phyloP scores from a whole-genome alignment of 2,113 vertebrate genomes.

The Balaeniceps rex region DNA sequence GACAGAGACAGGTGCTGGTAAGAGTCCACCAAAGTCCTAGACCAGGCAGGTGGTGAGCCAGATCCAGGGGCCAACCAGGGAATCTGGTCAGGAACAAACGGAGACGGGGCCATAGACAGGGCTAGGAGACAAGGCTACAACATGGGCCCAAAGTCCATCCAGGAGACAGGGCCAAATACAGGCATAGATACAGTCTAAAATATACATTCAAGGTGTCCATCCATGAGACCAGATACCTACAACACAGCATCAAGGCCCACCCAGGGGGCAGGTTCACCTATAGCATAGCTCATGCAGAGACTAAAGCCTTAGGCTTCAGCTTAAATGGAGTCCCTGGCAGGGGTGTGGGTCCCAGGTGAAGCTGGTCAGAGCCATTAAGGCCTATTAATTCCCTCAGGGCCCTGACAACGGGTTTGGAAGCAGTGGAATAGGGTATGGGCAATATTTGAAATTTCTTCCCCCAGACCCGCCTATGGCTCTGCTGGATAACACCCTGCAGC shows the following conservation, averaged over 20 bases:
- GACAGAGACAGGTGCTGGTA: not conserved
- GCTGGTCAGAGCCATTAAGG: not conserved
- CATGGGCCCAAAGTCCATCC: not conserved
- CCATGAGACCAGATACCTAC: not conserved
- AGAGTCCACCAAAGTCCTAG: not conserved
- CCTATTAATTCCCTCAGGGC: not conserved
- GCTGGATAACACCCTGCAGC: not conserved
- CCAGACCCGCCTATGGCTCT: not conserved
- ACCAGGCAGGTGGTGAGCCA: not conserved
- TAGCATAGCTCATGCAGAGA: not conserved
- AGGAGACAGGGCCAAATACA: not conserved
- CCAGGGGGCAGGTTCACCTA: not conserved
- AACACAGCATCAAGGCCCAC: not conserved
- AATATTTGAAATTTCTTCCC: not conserved
- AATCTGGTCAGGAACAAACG: not conserved
- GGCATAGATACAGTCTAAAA: not conserved
- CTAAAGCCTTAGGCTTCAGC: not conserved
- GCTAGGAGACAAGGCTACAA: not conserved
- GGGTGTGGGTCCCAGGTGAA: not conserved
- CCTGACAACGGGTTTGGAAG: not conserved
- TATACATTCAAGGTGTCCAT: not conserved
- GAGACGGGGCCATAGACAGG: not conserved
- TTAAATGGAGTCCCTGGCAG: not conserved
- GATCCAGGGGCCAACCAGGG: not conserved
- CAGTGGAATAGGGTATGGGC: not conserved